phyloP scores from a whole-genome alignment of 1,140 invertebrate genomes.

The Mizuhopecten yessoensis region DNA sequence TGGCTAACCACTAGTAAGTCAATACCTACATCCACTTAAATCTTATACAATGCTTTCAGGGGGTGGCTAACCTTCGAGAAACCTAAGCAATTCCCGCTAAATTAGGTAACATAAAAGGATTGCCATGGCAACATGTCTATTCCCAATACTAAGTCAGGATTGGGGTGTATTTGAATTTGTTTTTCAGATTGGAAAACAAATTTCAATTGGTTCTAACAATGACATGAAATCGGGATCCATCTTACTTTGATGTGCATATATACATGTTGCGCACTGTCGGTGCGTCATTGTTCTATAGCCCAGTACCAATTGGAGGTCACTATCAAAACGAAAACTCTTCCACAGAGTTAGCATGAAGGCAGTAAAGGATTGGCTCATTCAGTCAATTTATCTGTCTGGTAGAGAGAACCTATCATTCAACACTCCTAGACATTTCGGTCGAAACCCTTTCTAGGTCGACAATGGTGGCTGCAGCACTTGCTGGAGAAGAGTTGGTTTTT shows the following conservation, averaged over 20 bases:
- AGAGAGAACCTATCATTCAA: background rate
- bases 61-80: background rate
- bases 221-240: background rate
- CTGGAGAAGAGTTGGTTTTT: background rate
- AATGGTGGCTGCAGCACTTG: background rate
- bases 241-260: background rate
- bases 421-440: background rate
- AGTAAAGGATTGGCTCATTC: background rate
- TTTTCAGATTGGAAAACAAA: constrained; percentile 39
- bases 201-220: constrained; percentile 13
- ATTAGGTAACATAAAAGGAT: background rate
- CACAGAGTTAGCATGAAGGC: background rate
- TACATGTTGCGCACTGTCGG: background rate
- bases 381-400: constrained; percentile 22
- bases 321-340: background rate
- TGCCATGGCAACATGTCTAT: constrained; percentile 12
- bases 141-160: background rate
- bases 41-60: background rate
- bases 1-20: too few relatives aligned
- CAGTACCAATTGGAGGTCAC: background rate
- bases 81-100: background rate
- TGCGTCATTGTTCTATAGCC: background rate
- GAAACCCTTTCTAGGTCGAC: background rate
- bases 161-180: background rate
- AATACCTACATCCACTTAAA: background rate